Conservation (phyloP, 1,140 invertebrate genomes). For the Ruditapes philippinarum region DNA sequence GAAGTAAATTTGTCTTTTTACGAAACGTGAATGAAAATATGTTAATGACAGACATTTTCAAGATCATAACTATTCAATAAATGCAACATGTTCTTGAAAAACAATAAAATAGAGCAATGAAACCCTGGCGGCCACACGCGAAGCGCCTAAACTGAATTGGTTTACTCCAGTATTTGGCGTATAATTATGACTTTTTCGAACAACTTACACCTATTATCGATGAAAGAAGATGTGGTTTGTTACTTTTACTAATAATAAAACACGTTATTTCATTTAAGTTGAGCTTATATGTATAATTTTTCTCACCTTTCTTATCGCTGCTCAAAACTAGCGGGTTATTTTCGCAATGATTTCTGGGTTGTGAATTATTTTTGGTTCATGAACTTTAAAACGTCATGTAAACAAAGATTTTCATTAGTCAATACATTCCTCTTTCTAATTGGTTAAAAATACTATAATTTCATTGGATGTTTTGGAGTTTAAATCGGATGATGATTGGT, state of each 20-base stretch:
- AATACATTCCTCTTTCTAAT: neutral
- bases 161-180: too few species aligned
- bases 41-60: too few species aligned
- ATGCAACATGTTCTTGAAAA: too few species aligned
- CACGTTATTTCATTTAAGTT: neutral
- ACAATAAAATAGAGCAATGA: too few species aligned
- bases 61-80: too few species aligned
- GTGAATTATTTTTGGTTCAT: neutral
- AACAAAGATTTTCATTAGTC: constrained; percentile 17
- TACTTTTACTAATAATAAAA: neutral
- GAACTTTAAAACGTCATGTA: constrained; percentile 37
- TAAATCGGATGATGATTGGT: neutral
- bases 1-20: too few species aligned
- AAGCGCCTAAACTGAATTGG: neutral
- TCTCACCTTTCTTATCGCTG: constrained; percentile 23
- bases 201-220: too few species aligned
- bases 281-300: neutral
- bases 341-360: constrained; percentile 63
- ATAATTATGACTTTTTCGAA: too few species aligned
- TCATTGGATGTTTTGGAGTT: neutral
- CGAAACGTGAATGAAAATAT: too few species aligned
- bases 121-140: neutral
- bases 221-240: too few species aligned
- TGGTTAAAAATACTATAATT: constrained; percentile 22
- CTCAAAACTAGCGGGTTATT: constrained; percentile 55